phyloP scores from a whole-genome alignment of 2,888 invertebrate genomes.

The Drosophila paracracens region DNA sequence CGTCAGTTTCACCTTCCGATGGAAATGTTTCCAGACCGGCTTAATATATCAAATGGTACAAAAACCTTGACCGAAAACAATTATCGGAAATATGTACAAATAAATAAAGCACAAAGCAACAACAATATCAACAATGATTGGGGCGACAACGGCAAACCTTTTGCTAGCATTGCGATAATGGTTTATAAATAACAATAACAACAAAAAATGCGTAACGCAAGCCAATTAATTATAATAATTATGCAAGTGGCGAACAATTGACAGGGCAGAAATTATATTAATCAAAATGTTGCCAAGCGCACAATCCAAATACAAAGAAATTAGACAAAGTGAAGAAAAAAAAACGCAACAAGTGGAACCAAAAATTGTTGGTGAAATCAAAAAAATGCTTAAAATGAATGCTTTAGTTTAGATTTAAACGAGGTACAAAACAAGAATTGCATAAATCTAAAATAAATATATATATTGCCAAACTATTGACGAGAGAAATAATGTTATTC shows the following conservation, averaged over 20 bases:
- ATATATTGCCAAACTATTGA: not conserved
- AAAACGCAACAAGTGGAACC: constrained; percentile 38
- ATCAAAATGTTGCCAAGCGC: constrained; percentile 22
- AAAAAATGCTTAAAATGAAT: constrained; percentile 34
- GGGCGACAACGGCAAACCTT: constrained; percentile 4
- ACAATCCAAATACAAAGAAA: constrained; percentile 8
- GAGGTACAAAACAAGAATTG: constrained; percentile 5
- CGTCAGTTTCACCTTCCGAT: not conserved
- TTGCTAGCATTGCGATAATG: constrained; percentile 27
- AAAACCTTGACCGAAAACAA: constrained; percentile 40
- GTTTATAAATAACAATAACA: constrained; percentile 14
- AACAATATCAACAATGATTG: constrained; percentile 25
- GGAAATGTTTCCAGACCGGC: constrained; percentile 16
- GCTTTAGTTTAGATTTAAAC: constrained; percentile 5
- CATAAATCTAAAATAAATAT: not conserved
- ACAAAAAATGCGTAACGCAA: constrained; percentile 11
- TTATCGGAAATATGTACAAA: constrained; percentile 17
- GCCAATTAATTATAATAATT: constrained; percentile 13
- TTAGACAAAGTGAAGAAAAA: constrained; percentile 1
- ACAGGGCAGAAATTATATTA: constrained; percentile 3
- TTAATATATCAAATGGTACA: constrained; percentile 25
- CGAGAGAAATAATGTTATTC: not conserved
- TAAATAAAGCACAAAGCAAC: constrained; percentile 8
- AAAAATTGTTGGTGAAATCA: constrained; percentile 31
- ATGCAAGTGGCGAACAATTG: constrained; percentile 19